Evolutionary conservation across 2,797 vertebrate genomes (phyloP), one percentile per base, ranked within the genome.

Genomic region (Paguma larvata): DNA sequence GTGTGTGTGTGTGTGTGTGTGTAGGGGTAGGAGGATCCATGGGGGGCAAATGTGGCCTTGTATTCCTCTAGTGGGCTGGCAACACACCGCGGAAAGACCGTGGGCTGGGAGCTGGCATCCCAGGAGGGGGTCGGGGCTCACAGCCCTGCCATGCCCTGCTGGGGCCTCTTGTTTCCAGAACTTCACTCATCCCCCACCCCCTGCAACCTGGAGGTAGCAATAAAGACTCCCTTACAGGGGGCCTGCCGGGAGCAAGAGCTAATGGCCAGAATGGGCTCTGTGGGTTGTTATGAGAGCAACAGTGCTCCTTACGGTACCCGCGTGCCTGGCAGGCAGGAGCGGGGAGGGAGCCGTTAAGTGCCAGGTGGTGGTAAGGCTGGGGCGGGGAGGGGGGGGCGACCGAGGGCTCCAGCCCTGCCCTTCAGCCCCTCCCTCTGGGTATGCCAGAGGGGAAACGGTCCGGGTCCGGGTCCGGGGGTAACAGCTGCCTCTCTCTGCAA

Each of bases 241-340:
- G 56, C 86, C 82, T 44, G 27, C 14, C 12, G 44, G 38, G 85
- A 89, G 41, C 3, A 0, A 73, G 77, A 67, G 23, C 63, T 91
- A 96, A 96, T 89, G 91, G 83, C 62, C 75, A n/a, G 93, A 85
- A 62, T 63, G 78, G 87, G 77, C 73, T 83, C 56, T 11, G 1
- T 1, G 16, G 80, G 7, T 51, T 65, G 9, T 30, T 16, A 41
- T 1, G 56, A 73, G 53, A 83, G 34, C 83, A 3, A 0, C 95
- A 30, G 0, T 16, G 46, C 56, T 79, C 62, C 67, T 59, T 32
- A 11, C 21, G 3, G 2, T 70, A 48, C 72, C 89, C 75, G 21
- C 27, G 77, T 27, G 89, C 89, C 59, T 19, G 56, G 68, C 0
- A 2, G 84, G 68, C 63, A 27, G 41, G 53, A 65, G 63, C 11